A percentile compares a stretch with the other conserved stretches of the same genome.
Evolutionary conservation across 2,888 invertebrate species (phyloP).

Genomic region (Erebia ligea): DNA sequence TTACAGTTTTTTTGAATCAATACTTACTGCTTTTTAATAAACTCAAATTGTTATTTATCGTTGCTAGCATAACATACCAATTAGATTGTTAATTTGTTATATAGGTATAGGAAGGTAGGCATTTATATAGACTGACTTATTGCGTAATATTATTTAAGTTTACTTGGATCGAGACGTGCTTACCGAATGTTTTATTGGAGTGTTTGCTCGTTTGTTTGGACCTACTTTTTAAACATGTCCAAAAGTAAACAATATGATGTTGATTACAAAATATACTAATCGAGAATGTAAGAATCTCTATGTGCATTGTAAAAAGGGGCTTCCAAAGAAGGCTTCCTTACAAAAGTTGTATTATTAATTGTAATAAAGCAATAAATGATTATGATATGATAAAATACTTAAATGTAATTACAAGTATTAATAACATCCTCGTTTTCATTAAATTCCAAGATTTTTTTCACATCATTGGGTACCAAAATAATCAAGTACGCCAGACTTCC

Average conservation of each 20-base stretch:
- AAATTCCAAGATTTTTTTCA: constrained; percentile 30
- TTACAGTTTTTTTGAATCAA: too few species aligned
- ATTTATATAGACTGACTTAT: neutral
- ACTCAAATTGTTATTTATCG: neutral
- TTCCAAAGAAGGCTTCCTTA: neutral
- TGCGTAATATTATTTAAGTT: neutral
- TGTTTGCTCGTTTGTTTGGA: neutral
- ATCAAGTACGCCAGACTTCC: constrained; percentile 34
- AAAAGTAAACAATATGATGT: neutral
- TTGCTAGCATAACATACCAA: neutral
- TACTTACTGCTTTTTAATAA: too few species aligned
- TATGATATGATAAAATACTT: constrained; percentile 11
- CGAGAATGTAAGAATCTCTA: neutral
- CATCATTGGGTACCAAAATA: constrained; percentile 27
- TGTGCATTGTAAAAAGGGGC: neutral
- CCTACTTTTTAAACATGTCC: neutral
- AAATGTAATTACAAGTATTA: constrained; percentile 7
- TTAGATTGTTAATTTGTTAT: too few species aligned
- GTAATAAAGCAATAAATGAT: constrained; percentile 3
- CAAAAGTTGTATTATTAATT: neutral
- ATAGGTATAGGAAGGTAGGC: too few species aligned
- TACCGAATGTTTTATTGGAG: neutral
- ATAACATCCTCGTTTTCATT: constrained; percentile 21
- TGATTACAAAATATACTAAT: neutral
- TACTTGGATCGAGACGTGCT: neutral